These are phyloP conservation scores for Psittacula derbiana DNA, from an alignment of 2,797 vertebrate genomes.

Conservation along the genomic window DNA sequence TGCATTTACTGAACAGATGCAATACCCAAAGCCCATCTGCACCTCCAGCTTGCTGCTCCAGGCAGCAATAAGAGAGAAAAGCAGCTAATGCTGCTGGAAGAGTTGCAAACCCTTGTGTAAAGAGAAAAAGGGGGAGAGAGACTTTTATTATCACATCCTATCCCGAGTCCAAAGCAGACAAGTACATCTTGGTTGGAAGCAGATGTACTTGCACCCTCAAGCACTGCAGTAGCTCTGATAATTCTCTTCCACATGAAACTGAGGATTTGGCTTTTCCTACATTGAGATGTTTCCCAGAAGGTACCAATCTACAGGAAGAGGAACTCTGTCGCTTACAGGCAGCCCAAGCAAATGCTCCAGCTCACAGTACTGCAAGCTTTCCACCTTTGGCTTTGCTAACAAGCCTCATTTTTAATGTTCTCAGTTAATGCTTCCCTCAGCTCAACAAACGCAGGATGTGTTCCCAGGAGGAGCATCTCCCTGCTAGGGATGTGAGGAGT, in stretches of 20 bases:
- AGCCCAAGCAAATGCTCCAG: neutral
- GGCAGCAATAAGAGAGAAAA: neutral
- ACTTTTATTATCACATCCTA: neutral
- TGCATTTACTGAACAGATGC: neutral
- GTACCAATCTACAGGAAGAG: neutral
- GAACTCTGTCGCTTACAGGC: neutral
- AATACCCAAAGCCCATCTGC: neutral
- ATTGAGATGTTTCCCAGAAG: conserved; percentile 10
- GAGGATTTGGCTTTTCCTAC: conserved; percentile 36
- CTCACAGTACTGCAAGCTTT: neutral
- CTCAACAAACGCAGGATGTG: neutral
- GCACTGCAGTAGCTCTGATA: neutral
- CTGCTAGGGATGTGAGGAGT: neutral
- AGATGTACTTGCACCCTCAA: conserved; percentile 29
- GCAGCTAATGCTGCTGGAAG: neutral
- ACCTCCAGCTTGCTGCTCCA: neutral
- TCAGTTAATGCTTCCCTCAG: neutral
- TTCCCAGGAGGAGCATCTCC: neutral
- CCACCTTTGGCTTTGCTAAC: neutral
- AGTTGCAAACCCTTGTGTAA: neutral
- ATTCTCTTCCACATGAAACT: neutral
- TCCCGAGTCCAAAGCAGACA: neutral
- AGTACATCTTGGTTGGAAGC: neutral
- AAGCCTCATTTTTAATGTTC: neutral
- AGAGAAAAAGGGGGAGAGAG: neutral